These are phyloP conservation scores for Metalampra italica DNA, from an alignment of 2,888 invertebrate genomes.

Conservation along the genomic window DNA sequence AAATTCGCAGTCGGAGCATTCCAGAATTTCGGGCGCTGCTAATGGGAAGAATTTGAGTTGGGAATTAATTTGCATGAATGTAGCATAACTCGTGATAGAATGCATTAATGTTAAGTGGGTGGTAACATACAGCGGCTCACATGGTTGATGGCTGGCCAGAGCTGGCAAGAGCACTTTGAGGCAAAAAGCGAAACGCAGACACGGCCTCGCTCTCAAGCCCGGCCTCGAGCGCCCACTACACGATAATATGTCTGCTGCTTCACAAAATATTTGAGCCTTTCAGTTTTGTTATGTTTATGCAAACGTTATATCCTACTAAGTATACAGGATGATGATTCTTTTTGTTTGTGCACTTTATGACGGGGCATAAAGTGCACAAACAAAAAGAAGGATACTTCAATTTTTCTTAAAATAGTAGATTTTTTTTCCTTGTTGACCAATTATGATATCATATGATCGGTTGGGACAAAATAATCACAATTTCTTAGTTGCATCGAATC, in stretches of 20 bases:
- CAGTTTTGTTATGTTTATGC: neutral
- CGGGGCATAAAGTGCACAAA: no score
- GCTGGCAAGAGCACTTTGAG: slow-evolving; percentile 45
- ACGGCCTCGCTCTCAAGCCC: slow-evolving; percentile 32
- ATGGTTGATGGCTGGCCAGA: slow-evolving; percentile 23
- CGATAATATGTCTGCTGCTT: slow-evolving; percentile 30
- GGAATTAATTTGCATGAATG: slow-evolving; percentile 48
- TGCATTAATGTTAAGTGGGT: slow-evolving; percentile 51
- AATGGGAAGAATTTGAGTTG: slow-evolving; percentile 31
- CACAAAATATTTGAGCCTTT: slow-evolving; percentile 12
- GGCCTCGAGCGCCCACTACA: slow-evolving; percentile 30
- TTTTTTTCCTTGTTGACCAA: no score
- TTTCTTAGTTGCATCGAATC: no score
- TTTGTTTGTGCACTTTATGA: no score
- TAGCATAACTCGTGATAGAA: slow-evolving; percentile 52
- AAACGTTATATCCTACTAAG: no score
- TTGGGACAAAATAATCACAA: no score
- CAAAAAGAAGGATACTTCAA: no score
- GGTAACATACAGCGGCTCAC: slow-evolving; percentile 15
- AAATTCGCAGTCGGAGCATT: slow-evolving; percentile 25
- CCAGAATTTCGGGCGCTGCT: slow-evolving; percentile 1
- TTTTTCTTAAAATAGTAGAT: no score
- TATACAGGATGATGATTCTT: no score
- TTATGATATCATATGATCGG: no score
- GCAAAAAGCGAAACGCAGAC: slow-evolving; percentile 44